These are phyloP conservation scores for Leucoraja ocellata DNA, from an alignment of 2,797 vertebrate genomes.

Conservation along the genomic window DNA sequence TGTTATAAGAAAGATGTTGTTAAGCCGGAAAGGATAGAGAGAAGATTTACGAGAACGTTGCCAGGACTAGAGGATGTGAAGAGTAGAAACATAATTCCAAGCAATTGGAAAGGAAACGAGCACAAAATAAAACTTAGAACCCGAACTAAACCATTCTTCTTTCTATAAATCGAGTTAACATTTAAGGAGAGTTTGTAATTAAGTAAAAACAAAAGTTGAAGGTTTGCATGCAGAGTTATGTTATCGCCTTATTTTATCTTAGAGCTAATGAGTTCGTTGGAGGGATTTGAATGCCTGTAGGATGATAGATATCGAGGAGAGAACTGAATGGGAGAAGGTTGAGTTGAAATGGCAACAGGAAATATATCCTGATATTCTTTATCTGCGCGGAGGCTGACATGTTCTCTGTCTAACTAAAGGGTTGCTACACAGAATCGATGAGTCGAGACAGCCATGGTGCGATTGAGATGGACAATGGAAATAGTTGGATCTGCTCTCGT, in stretches of 20 bases:
- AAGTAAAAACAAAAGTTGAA: background rate
- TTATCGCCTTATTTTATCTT: too few species aligned
- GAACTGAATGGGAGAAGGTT: background rate
- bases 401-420: too few species aligned
- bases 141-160: background rate
- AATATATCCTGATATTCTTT: background rate
- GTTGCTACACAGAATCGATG: background rate
- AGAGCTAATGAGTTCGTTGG: background rate
- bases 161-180: background rate
- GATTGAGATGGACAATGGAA: background rate
- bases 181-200: background rate
- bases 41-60: too few species aligned
- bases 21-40: too few species aligned
- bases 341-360: background rate
- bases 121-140: too few species aligned
- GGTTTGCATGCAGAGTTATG: background rate
- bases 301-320: too few species aligned
- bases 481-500: background rate
- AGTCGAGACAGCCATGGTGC: background rate
- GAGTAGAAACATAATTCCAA: background rate
- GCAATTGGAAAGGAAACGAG: too few species aligned
- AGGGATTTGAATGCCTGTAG: background rate
- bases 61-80: background rate
- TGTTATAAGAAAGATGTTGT: too few species aligned
- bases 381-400: background rate